Conservation (phyloP, 2,113 vertebrate species). For the Nycticorax nycticorax region DNA sequence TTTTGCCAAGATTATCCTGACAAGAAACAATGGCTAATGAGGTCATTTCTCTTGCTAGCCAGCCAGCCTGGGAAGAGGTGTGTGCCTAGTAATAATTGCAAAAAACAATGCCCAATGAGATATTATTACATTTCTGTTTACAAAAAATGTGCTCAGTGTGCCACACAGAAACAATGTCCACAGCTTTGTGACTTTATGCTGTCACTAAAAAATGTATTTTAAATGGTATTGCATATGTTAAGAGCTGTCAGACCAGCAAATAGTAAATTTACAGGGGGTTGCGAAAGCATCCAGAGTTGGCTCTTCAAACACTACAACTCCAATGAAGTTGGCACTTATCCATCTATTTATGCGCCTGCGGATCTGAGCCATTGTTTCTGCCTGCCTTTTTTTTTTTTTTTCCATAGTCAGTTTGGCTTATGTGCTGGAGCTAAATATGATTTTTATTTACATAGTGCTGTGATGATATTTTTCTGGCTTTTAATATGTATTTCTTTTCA, state of each 20-base stretch:
- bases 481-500: neutral
- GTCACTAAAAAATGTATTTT: neutral
- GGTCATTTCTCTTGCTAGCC: neutral
- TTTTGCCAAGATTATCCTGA: conserved; percentile 20
- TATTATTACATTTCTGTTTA: neutral
- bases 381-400: neutral
- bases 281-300: neutral
- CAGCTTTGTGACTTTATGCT: neutral
- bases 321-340: neutral
- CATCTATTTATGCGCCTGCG: neutral
- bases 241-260: neutral
- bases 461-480: neutral
- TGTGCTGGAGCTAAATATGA: neutral
- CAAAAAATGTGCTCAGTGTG: neutral
- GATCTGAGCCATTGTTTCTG: neutral
- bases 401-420: neutral
- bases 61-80: neutral
- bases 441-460: neutral
- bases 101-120: neutral
- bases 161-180: neutral
- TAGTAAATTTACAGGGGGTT: neutral
- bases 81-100: neutral
- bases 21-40: conserved; percentile 2
- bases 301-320: neutral
- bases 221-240: neutral